These are phyloP conservation scores for Corythornis leucogaster DNA, from an alignment of 2,797 vertebrate genomes.

Conservation along the genomic window DNA sequence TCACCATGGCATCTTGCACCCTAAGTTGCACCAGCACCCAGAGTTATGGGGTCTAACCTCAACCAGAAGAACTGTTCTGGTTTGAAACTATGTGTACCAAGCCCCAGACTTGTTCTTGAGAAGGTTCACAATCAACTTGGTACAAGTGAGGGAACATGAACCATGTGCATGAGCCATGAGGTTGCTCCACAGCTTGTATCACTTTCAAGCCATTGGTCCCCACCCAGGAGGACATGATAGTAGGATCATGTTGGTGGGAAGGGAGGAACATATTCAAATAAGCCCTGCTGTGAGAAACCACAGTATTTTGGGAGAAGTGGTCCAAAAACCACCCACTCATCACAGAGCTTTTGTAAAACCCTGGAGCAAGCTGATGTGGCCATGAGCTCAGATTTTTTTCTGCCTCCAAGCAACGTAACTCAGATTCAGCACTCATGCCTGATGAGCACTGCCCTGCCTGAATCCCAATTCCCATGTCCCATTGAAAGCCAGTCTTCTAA, in stretches of 20 bases:
- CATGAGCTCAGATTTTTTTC: fast-evolving
- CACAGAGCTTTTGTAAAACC: not conserved
- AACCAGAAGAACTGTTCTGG: not conserved
- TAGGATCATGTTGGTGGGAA: not conserved
- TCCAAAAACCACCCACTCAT: not conserved
- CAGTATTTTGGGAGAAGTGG: not conserved
- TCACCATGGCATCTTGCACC: fast-evolving
- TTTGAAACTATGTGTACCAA: not conserved
- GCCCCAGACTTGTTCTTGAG: not conserved
- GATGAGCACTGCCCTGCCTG: not conserved
- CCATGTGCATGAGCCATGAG: not conserved
- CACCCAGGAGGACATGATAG: not conserved
- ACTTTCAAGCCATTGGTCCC: not conserved
- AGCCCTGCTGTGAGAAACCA: not conserved
- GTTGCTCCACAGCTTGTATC: not conserved
- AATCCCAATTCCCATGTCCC: not conserved
- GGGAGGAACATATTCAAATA: not conserved
- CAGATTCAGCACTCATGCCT: not conserved
- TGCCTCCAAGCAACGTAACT: not conserved
- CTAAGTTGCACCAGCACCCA: not conserved
- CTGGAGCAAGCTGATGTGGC: not conserved
- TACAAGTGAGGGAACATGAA: not conserved
- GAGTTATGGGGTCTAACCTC: not conserved
- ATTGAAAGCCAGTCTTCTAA: not conserved
- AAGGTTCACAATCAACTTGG: not conserved